Evolutionary conservation across 2,113 vertebrate genomes (phyloP).

Genomic region (Hypocryptadius cinnamomeus): DNA sequence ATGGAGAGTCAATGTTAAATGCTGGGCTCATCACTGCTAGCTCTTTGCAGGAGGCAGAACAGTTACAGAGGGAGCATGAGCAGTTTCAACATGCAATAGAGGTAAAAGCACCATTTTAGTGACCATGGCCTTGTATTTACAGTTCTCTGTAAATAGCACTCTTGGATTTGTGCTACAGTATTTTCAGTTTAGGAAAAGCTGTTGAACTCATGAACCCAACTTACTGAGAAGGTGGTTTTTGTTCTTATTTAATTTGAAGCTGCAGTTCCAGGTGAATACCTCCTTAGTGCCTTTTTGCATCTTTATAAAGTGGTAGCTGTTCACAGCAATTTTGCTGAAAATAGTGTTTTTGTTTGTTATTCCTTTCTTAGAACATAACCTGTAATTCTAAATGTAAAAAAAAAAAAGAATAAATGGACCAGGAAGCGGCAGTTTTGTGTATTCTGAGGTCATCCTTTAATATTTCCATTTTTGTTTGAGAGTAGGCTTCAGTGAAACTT

Average conservation of each 20-base stretch:
- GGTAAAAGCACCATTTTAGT: constrained; percentile 65
- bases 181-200: neutral
- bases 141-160: neutral
- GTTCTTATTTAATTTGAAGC: neutral
- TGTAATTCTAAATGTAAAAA: neutral
- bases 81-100: constrained; percentile 99
- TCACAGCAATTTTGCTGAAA: neutral
- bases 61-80: constrained; percentile 95
- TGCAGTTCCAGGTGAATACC: neutral
- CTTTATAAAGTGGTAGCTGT: neutral
- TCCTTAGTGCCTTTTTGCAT: neutral
- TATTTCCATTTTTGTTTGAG: neutral
- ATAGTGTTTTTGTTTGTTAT: neutral
- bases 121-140: neutral
- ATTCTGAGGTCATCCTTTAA: neutral
- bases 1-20: constrained; percentile 97
- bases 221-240: neutral
- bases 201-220: neutral
- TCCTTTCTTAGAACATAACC: neutral
- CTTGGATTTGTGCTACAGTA: neutral
- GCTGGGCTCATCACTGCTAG: constrained; percentile 96
- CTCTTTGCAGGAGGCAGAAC: constrained; percentile 94
- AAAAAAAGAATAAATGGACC: neutral
- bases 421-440: neutral
- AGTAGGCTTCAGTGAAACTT: neutral